Conservation (phyloP, 2,888 invertebrate genomes). For the Rhagophthalmus giganteus region DNA sequence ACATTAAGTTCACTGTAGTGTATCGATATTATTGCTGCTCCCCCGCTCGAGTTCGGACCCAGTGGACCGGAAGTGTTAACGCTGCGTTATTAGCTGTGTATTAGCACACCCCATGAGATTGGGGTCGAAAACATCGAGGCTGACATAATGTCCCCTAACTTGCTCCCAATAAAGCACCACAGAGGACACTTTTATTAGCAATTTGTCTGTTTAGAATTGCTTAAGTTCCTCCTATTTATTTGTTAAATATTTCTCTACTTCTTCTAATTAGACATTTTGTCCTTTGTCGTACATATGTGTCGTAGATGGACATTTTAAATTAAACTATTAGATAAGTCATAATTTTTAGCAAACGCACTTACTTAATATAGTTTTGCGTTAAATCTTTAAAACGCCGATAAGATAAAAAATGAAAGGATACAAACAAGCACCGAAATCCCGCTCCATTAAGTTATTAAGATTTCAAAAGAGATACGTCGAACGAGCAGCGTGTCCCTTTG, state of each 20-base stretch:
- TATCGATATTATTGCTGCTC: constrained; percentile 30
- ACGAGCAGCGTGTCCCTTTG: too few species aligned
- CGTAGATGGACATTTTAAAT: too few species aligned
- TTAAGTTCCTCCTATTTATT: constrained; percentile 1
- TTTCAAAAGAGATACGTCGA: too few species aligned
- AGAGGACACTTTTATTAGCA: constrained; percentile 36
- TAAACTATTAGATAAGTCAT: not conserved
- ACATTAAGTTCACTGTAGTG: constrained; percentile 32
- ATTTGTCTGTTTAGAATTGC: constrained; percentile 34
- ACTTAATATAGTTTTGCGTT: not conserved
- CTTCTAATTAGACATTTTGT: not conserved
- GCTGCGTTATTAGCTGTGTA: constrained; percentile 57
- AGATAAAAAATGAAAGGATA: too few species aligned
- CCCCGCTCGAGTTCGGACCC: constrained; percentile 38
- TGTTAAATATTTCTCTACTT: not conserved
- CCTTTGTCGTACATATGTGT: too few species aligned
- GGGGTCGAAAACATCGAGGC: constrained; percentile 43
- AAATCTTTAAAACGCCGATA: too few species aligned
- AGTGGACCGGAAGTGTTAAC: constrained; percentile 57
- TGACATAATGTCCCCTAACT: constrained; percentile 34
- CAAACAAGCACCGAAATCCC: too few species aligned
- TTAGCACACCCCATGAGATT: constrained; percentile 53
- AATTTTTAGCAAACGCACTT: not conserved
- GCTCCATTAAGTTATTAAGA: too few species aligned
- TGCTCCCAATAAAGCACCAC: constrained; percentile 26